These are phyloP conservation scores for Latheticus oryzae DNA, from an alignment of 2,888 invertebrate genomes.

Conservation along the genomic window DNA sequence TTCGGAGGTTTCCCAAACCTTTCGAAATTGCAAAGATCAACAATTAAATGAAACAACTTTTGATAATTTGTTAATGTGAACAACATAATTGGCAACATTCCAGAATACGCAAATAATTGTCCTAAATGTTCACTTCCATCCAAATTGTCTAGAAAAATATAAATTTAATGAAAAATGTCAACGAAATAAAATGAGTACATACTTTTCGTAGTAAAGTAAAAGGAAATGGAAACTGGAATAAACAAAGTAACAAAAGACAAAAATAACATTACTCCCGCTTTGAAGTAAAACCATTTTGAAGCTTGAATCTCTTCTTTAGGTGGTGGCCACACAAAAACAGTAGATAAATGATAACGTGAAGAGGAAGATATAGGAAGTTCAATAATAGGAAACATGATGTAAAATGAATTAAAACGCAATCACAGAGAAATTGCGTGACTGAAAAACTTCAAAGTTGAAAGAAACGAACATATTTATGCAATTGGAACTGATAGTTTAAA, in stretches of 20 bases:
- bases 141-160: constrained; percentile 2
- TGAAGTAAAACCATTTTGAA: constrained; percentile 12
- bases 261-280: background rate
- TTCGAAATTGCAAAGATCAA: constrained; percentile 1
- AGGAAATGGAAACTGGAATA: background rate
- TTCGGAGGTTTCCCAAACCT: constrained; percentile 10
- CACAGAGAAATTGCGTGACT: too few species aligned
- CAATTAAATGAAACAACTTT: background rate
- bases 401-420: too few species aligned
- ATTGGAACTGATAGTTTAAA: too few species aligned
- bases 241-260: background rate
- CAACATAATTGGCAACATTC: background rate
- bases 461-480: too few species aligned
- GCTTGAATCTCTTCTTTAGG: constrained; percentile 5
- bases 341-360: too few species aligned
- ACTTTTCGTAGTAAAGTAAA: too few species aligned
- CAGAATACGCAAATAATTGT: background rate
- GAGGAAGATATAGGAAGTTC: too few species aligned
- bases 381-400: too few species aligned
- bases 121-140: constrained; percentile 5
- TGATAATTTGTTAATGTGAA: background rate
- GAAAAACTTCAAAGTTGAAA: too few species aligned
- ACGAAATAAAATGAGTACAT: background rate
- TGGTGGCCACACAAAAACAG: constrained; percentile 11
- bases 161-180: background rate